Base-by-base conservation (phyloP, 1,140 invertebrate species). In the Heliconius nattereri region DNA sequence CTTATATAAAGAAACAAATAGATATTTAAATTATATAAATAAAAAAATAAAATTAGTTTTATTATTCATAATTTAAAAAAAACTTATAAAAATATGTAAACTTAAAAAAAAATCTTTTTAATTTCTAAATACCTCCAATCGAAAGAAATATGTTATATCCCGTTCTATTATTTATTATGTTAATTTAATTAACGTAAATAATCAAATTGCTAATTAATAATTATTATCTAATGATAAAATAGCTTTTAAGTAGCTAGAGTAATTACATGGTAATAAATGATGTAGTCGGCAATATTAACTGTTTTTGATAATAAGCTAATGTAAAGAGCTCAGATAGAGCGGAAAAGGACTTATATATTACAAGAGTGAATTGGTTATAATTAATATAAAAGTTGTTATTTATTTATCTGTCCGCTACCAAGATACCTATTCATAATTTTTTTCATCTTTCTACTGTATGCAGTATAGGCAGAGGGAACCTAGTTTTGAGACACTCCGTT, bases 1-100 rank as follows among this genome's bases (percentile, higher is more conserved):
- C 88, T 84, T 88, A 87, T 87, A 77, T 32, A 72, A 29, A 72
- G 23, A 26, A 52, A 45, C 49, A 76, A 80, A 75, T 60, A 60
- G 23, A 60, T 66, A 66, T 29, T 66, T 66, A 66, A 66, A 29
- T 66, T 26, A 29, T 26, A 29, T 5, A 26, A 66, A 60, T 13
- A 45, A 45, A 45, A 45, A 16, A 45, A 45, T 3, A 23, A 60
- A 23, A 60, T 7, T 54, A n/a, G 7, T 1, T 45, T 45, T 45
- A n/a, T 20, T 54, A n/a, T n/a, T n/a, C n/a, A n/a, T n/a, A n/a
- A n/a, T n/a, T n/a, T n/a, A n/a, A n/a, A n/a, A 20, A 52, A 52
- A 52, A 0, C 6, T 7, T 20, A 7, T 52, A 52, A 52, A 7
- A 52, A 19, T 20, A 20, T 7, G 19, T 6, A 52, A 49, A 49